These are phyloP conservation scores for Leucophenga maculata DNA, from an alignment of 2,888 invertebrate genomes.

Conservation along the genomic window DNA sequence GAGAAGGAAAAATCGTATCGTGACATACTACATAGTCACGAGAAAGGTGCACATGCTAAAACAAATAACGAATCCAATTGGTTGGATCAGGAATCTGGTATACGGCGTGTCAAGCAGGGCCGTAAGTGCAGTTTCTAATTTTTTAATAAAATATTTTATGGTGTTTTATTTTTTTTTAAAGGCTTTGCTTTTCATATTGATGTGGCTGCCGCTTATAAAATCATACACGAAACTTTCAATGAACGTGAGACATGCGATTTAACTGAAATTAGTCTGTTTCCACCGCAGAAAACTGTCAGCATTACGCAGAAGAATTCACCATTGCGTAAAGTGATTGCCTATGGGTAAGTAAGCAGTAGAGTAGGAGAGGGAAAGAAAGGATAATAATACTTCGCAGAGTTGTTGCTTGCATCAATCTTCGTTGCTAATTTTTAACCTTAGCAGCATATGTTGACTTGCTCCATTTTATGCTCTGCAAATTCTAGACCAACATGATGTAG, in stretches of 20 bases:
- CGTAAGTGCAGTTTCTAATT: constrained; percentile 50
- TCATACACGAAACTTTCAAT: constrained; percentile 78
- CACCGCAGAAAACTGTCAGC: constrained; percentile 75
- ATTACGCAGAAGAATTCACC: constrained; percentile 77
- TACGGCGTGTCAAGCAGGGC: constrained; percentile 76
- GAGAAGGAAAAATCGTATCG: constrained; percentile 54
- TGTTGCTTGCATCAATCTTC: no score
- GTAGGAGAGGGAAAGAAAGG: no score
- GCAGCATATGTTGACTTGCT: no score
- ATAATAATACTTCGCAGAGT: no score
- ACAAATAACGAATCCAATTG: constrained; percentile 72
- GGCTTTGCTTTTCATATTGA: constrained; percentile 82
- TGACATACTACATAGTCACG: constrained; percentile 61
- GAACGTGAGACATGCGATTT: constrained; percentile 81
- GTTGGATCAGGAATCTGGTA: constrained; percentile 75
- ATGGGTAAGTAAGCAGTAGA: constrained; percentile 73
- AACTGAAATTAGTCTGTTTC: constrained; percentile 77
- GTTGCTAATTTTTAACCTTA: no score
- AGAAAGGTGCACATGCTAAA: constrained; percentile 62
- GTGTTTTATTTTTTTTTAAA: constrained; percentile 33
- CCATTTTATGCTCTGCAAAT: no score
- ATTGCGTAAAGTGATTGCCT: constrained; percentile 76
- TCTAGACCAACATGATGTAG: no score
- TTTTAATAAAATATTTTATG: no score
- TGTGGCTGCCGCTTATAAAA: constrained; percentile 78